Evolutionary conservation across 37 sponge, comb jelly and placozoan genomes (phyloP), one percentile per base, ranked within the genome.

Genomic region (Oopsacas minuta): DNA sequence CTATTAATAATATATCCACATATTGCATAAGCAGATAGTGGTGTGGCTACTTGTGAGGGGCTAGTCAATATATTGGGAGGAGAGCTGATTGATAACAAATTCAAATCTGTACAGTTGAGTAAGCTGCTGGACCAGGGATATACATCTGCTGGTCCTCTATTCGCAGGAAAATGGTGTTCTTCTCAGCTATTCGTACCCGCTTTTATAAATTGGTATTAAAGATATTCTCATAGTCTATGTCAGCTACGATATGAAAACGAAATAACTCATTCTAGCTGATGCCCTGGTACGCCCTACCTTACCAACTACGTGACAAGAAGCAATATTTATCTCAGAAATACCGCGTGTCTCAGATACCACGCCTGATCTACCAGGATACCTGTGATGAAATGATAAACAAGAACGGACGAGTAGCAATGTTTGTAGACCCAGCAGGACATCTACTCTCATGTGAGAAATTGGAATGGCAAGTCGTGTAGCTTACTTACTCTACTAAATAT

Each of bases 321-420:
- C 75, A 61, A 34, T 61, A 25, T n/a, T 3, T 61, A 10, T 61
- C 75, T 5, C 75, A 34, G 28, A 61, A 61, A 34, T 61, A 61
- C 75, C 75, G 75, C 75, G 75, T 61, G 75, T 34, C 75, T n/a
- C 75, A 61, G 75, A 61, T 61, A 32, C 75, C 75, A 7, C 75
- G 75, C 75, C 22, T 61, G 22, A 12, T 61, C 75, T 61, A 61
- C 28, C 17, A 32, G 75, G 22, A 61, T 34, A 25, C 3, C 7
- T 61, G 32, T 20, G 75, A 34, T 25, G 75, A 25, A 34, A 61
- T 61, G 1, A 61, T n/a, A 25, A 12, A 61, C 30, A 61, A 61
- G 75, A 34, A 61, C 75, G 75, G 75, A 10, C 75, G 75, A 5
- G 75, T 61, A 34, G 7, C 22, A 25, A 61, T 61, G 75, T n/a